A percentile compares a stretch with the other conserved stretches of the same genome.
phyloP scores from a whole-genome alignment of 1,140 invertebrate species.

The Drosophila tsacasi region DNA sequence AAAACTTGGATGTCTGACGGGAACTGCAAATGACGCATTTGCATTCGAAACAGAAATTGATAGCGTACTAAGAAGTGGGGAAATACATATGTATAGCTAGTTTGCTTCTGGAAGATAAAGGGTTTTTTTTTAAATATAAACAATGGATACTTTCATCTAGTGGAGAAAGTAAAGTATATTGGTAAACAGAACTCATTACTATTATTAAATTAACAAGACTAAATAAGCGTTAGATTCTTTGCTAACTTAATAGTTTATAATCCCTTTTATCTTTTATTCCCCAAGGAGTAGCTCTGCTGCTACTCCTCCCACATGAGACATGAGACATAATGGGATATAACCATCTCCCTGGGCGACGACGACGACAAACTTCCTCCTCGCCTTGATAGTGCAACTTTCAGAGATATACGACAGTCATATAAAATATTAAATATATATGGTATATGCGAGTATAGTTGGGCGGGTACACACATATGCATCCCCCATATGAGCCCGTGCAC shows the following conservation, averaged over 20 bases:
- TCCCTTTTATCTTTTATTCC: slow-evolving; percentile 1
- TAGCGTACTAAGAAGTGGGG: slow-evolving; percentile 24
- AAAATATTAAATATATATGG: slow-evolving; percentile 25
- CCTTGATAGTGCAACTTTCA: slow-evolving; percentile 59
- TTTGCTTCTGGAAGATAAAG: slow-evolving; percentile 17
- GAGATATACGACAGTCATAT: slow-evolving; percentile 40
- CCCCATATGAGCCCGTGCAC: slow-evolving; percentile 21
- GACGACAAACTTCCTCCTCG: slow-evolving; percentile 64
- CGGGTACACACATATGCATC: slow-evolving; percentile 20
- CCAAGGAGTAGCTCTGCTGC: too few species aligned
- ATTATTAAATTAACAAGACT: neutral
- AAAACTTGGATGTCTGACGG: slow-evolving; percentile 11
- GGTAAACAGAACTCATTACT: neutral
- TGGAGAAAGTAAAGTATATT: neutral
- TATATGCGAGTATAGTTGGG: slow-evolving; percentile 9
- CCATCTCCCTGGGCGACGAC: slow-evolving; percentile 13
- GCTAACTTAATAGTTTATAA: neutral
- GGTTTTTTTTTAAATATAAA: neutral
- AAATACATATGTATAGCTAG: slow-evolving; percentile 3
- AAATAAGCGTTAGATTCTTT: neutral
- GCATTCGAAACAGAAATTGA: slow-evolving; percentile 12
- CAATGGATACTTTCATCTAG: neutral
- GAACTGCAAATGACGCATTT: slow-evolving; percentile 52
- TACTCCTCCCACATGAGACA: neutral
- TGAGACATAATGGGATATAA: slow-evolving; percentile 16